These are phyloP conservation scores for Apotomis betuletana DNA, from an alignment of 2,888 invertebrate species.

Conservation along the genomic window DNA sequence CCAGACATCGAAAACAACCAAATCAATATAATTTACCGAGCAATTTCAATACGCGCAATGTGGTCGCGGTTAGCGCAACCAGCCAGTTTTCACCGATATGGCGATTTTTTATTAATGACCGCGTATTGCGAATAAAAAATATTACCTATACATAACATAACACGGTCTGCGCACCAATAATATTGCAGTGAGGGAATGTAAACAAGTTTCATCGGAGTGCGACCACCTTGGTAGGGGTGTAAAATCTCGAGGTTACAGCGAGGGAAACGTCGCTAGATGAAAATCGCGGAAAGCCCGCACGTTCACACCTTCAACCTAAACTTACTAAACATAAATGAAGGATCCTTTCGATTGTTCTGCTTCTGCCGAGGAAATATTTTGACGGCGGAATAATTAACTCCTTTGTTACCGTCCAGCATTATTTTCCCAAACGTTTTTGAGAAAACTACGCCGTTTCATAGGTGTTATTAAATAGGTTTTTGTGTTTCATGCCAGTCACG, in stretches of 20 bases:
- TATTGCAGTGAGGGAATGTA: conserved; percentile 21
- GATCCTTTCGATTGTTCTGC: not conserved
- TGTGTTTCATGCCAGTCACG: conserved; percentile 64
- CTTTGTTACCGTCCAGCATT: conserved; percentile 32
- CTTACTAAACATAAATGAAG: not conserved
- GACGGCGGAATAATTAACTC: conserved; percentile 16
- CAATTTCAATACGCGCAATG: not conserved
- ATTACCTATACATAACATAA: not conserved
- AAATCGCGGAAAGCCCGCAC: not conserved
- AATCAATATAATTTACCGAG: not conserved
- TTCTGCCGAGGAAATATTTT: conserved; percentile 1
- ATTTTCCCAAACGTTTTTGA: conserved; percentile 47
- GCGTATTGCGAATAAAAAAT: conserved; percentile 11
- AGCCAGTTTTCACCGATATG: conserved; percentile 5
- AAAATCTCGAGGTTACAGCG: conserved; percentile 14
- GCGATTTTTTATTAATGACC: conserved; percentile 22
- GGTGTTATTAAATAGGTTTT: conserved; percentile 67
- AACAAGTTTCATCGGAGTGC: conserved; percentile 16
- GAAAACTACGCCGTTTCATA: conserved; percentile 48
- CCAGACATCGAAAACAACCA: not conserved
- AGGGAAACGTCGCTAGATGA: not conserved
- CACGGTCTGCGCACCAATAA: not conserved
- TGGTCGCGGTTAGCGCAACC: conserved; percentile 5
- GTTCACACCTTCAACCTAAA: not conserved
- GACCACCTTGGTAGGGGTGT: conserved; percentile 9